Conservation (phyloP, 2,888 invertebrate genomes). For the Lycocerus yunnanus region DNA sequence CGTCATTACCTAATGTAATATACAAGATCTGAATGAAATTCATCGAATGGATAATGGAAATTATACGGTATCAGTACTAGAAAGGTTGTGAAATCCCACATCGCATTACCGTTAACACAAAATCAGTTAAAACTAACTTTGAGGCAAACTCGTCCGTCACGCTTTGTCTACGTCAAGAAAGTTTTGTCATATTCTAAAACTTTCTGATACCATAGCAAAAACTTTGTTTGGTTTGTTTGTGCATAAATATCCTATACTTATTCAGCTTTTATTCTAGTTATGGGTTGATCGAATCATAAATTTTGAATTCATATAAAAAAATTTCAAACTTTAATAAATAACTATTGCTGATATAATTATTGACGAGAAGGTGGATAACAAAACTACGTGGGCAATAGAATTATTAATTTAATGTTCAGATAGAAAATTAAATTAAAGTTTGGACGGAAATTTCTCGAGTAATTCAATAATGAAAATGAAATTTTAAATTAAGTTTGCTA, state of each 20-base stretch:
- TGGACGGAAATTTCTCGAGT: neutral
- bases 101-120: neutral
- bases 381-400: neutral
- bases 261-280: no score
- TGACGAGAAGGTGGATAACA: neutral
- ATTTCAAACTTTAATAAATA: no score
- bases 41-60: neutral
- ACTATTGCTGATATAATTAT: no score
- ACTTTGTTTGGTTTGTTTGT: neutral
- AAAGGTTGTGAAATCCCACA: neutral
- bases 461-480: neutral
- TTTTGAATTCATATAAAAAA: neutral
- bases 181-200: neutral
- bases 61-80: neutral
- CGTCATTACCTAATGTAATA: neutral
- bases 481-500: neutral
- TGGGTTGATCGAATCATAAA: neutral
- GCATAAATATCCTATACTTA: no score
- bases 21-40: neutral
- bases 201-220: neutral
- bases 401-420: neutral
- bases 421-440: neutral
- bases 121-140: neutral
- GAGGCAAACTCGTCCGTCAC: neutral
- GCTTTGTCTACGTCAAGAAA: neutral